These are phyloP conservation scores for Drosophila gunungcola DNA, from an alignment of 1,140 invertebrate genomes.

Conservation along the genomic window DNA sequence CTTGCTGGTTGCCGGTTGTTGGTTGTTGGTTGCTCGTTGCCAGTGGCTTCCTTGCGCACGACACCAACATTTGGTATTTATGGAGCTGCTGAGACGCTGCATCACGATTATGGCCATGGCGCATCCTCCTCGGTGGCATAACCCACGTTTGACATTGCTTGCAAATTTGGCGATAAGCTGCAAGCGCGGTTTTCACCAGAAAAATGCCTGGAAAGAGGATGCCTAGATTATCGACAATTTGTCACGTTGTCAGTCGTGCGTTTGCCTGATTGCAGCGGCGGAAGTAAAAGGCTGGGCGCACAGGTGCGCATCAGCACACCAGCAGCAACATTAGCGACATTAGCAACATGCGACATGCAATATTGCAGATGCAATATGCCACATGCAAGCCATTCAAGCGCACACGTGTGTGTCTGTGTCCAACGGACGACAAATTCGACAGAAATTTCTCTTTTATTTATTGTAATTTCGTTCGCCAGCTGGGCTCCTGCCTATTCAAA, in stretches of 20 bases:
- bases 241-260: slow-evolving; percentile 77
- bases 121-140: slow-evolving; percentile 75
- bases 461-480: slow-evolving; percentile 51
- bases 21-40: not conserved
- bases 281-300: slow-evolving; percentile 65
- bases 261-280: slow-evolving; percentile 63
- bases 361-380: not conserved
- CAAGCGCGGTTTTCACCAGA: slow-evolving; percentile 65
- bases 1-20: not conserved
- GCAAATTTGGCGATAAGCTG: slow-evolving; percentile 57
- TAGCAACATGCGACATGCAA: not conserved
- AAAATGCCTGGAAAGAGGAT: slow-evolving; percentile 42
- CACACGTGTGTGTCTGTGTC: slow-evolving; percentile 14
- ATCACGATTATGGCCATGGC: slow-evolving; percentile 67
- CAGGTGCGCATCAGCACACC: slow-evolving; percentile 57
- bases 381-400: slow-evolving; percentile 1
- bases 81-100: slow-evolving; percentile 31
- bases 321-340: slow-evolving; percentile 3
- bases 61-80: slow-evolving; percentile 49
- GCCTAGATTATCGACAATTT: slow-evolving; percentile 74
- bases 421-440: slow-evolving; percentile 25
- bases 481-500: slow-evolving; percentile 48
- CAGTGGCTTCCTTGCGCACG: slow-evolving; percentile 44
- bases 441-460: slow-evolving; percentile 80
- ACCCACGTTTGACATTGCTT: slow-evolving; percentile 76